Percentiles rank a stretch among this genome's conserved stretches.
These are phyloP conservation scores for Acrossocheilus fasciatus DNA, from an alignment of 2,797 vertebrate genomes.

Conservation along the genomic window DNA sequence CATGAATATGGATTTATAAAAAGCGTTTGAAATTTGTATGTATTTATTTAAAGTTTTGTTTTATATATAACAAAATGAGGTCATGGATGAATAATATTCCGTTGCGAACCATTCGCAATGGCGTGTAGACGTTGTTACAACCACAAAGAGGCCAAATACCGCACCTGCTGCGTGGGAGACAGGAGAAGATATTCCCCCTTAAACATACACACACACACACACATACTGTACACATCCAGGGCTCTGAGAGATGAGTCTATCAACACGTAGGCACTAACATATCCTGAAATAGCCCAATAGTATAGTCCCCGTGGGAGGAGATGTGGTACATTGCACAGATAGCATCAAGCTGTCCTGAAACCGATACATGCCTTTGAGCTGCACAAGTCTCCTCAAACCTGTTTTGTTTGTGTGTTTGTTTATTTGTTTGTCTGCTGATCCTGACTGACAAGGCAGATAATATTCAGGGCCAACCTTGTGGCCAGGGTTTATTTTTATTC, in stretches of 20 bases:
- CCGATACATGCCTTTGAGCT: conserved; percentile 26
- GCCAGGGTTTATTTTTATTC: conserved; percentile 15
- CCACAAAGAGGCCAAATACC: not conserved
- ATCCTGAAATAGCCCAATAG: conserved; percentile 50
- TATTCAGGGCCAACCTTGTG: not conserved
- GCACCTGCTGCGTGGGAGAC: conserved; percentile 19
- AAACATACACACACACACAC: conserved; percentile 15
- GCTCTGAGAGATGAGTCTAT: conserved; percentile 41
- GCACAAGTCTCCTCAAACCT: not conserved
- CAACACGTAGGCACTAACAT: conserved; percentile 54
- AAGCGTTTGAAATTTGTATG: not conserved
- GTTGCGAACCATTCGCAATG: not conserved
- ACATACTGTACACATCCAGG: conserved; percentile 21
- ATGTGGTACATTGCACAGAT: conserved; percentile 43
- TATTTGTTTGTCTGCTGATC: conserved; percentile 20
- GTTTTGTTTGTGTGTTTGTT: conserved; percentile 28
- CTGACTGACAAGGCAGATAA: conserved; percentile 4
- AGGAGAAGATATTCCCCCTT: not conserved
- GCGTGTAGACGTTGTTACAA: not conserved
- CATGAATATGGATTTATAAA: not conserved
- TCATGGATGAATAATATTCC: not conserved
- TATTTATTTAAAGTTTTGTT: not conserved
- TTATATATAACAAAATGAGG: not conserved
- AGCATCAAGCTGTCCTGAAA: conserved; percentile 27
- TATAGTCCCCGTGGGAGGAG: conserved; percentile 39